These are phyloP conservation scores for Nomada ferruginata DNA, from an alignment of 2,888 invertebrate genomes.

Conservation along the genomic window DNA sequence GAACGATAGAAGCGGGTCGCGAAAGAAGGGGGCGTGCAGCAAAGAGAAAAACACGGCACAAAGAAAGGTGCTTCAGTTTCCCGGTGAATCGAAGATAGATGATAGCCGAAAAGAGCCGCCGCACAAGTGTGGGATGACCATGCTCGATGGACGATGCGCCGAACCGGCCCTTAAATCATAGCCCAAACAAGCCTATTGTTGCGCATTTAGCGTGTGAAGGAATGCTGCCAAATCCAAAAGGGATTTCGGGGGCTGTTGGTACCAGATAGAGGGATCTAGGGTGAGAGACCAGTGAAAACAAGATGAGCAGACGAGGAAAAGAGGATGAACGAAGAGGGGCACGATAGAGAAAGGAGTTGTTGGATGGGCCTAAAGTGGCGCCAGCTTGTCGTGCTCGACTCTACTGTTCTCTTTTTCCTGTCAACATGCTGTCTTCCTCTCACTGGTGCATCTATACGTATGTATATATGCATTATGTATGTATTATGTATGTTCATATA, in stretches of 20 bases:
- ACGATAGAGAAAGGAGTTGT: slow-evolving; percentile 55
- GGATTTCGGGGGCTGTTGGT: slow-evolving; percentile 61
- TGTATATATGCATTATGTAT: neutral
- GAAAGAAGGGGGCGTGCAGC: slow-evolving; percentile 25
- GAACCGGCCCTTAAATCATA: slow-evolving; percentile 80
- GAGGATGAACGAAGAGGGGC: slow-evolving; percentile 48
- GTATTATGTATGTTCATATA: neutral
- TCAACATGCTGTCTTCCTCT: slow-evolving; percentile 54
- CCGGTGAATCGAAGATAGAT: slow-evolving; percentile 75
- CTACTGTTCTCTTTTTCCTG: slow-evolving; percentile 41
- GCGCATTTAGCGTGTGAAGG: slow-evolving; percentile 83
- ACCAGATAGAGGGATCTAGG: slow-evolving; percentile 45
- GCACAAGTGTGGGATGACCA: slow-evolving; percentile 64
- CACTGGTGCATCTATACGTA: slow-evolving; percentile 3
- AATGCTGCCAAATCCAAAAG: slow-evolving; percentile 80
- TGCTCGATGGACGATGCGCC: slow-evolving; percentile 65
- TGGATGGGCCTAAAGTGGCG: slow-evolving; percentile 77
- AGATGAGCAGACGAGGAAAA: slow-evolving; percentile 47
- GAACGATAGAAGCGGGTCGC: slow-evolving; percentile 27
- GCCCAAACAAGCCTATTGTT: slow-evolving; percentile 83
- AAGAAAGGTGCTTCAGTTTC: slow-evolving; percentile 71
- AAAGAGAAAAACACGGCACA: slow-evolving; percentile 54
- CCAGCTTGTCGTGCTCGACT: slow-evolving; percentile 78
- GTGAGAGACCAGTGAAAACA: slow-evolving; percentile 50
- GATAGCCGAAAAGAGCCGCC: slow-evolving; percentile 60